These are phyloP conservation scores for Polyploca ridens DNA, from an alignment of 2,888 invertebrate species.

Conservation along the genomic window DNA sequence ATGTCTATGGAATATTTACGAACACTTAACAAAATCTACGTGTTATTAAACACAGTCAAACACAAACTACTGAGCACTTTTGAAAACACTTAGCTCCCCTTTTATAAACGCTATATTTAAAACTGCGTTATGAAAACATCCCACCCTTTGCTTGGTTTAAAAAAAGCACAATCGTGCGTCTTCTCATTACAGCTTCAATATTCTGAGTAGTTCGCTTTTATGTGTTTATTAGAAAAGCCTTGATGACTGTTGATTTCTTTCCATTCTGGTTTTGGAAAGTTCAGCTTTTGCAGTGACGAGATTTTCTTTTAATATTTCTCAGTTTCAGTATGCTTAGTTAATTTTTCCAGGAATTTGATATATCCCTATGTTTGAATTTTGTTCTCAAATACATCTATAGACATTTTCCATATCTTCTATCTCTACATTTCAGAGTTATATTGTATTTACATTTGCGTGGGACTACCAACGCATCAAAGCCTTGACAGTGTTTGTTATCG, in stretches of 20 bases:
- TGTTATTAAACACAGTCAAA: constrained; percentile 26
- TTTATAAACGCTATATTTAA: constrained; percentile 61
- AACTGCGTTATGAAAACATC: constrained; percentile 64
- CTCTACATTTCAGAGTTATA: not conserved
- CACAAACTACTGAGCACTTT: constrained; percentile 46
- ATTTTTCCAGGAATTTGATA: no score
- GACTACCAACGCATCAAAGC: not conserved
- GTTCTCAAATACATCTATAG: no score
- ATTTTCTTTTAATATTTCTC: no score
- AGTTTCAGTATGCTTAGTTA: no score
- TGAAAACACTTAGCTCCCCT: constrained; percentile 62
- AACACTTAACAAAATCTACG: constrained; percentile 32
- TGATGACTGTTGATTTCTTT: no score
- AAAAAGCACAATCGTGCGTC: constrained; percentile 41
- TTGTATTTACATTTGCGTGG: not conserved
- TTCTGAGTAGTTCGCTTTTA: constrained; percentile 18
- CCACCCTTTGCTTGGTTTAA: constrained; percentile 50
- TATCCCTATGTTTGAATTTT: no score
- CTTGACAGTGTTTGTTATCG: not conserved
- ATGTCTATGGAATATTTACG: constrained; percentile 29
- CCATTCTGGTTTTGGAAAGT: no score
- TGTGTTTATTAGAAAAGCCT: not conserved
- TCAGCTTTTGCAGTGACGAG: no score
- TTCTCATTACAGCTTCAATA: constrained; percentile 32
- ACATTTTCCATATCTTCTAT: not conserved